Conservation (phyloP, 2,797 vertebrate genomes). For the Acrocephalus scirpaceus region DNA sequence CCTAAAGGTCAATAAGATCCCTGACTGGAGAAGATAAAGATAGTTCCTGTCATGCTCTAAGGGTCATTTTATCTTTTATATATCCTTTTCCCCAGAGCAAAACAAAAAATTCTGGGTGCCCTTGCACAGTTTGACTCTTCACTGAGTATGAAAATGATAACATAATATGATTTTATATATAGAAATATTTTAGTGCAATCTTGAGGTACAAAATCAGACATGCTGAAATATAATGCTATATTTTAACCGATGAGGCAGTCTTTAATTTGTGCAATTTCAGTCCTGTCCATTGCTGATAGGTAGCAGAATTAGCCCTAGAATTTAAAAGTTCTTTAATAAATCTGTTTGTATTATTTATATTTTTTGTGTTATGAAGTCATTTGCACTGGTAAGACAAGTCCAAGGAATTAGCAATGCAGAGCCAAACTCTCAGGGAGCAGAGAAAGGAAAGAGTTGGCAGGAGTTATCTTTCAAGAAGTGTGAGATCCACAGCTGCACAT, state of each 20-base stretch:
- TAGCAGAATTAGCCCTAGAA: not conserved
- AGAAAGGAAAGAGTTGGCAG: not conserved
- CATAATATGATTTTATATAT: not conserved
- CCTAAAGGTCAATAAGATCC: not conserved
- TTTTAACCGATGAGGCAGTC: not conserved
- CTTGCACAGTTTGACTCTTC: not conserved
- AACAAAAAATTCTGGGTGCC: not conserved
- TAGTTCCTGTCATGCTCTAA: not conserved
- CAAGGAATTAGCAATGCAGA: not conserved
- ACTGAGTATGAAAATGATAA: not conserved
- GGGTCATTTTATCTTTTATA: not conserved
- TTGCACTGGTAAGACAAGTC: not conserved
- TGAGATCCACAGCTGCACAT: not conserved
- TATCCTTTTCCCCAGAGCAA: not conserved
- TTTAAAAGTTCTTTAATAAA: not conserved
- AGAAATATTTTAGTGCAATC: not conserved
- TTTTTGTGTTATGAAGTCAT: not conserved
- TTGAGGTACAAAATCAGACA: not conserved
- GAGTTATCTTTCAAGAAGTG: not conserved
- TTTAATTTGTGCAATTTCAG: not conserved
- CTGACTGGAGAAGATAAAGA: conserved; percentile 11
- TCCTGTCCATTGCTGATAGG: not conserved
- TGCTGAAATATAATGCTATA: not conserved
- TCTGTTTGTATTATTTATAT: not conserved
- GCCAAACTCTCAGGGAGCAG: not conserved